phyloP scores from a whole-genome alignment of 1,140 invertebrate genomes.

The Pissodes strobi region DNA sequence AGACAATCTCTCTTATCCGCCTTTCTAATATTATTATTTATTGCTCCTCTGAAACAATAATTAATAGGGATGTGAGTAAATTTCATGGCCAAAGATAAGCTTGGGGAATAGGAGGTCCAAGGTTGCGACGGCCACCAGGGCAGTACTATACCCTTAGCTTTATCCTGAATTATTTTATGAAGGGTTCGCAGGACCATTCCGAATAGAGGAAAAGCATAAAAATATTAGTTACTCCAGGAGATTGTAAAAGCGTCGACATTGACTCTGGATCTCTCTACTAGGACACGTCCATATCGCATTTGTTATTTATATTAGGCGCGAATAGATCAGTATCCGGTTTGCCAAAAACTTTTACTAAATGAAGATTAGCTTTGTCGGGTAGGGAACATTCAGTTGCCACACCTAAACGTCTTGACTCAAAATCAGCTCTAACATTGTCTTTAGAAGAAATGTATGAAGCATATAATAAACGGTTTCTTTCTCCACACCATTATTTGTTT shows the following conservation, averaged over 20 bases:
- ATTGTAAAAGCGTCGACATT: too few relatives aligned
- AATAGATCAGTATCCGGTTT: too few relatives aligned
- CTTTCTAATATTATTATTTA: too few relatives aligned
- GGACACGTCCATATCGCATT: not conserved
- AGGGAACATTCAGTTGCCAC: constrained; percentile 12
- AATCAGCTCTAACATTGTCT: too few relatives aligned
- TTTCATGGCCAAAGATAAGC: not conserved
- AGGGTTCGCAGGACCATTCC: not conserved
- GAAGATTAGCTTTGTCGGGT: not conserved
- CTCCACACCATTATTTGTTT: not conserved
- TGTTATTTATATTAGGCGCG: not conserved
- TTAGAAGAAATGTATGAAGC: too few relatives aligned
- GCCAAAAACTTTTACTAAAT: too few relatives aligned
- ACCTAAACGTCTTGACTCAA: too few relatives aligned
- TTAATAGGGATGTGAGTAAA: too few relatives aligned
- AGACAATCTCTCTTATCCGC: too few relatives aligned
- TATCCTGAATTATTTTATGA: not conserved
- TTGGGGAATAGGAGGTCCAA: constrained; percentile 10
- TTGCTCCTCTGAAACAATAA: too few relatives aligned
- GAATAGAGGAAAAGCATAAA: constrained; percentile 6
- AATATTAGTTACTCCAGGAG: not conserved
- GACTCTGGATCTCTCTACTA: constrained; percentile 1
- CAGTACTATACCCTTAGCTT: not conserved
- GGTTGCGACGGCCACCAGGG: constrained; percentile 10
- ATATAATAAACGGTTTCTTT: not conserved